phyloP scores from a whole-genome alignment of 2,113 vertebrate species.

The Pterocles gutturalis region DNA sequence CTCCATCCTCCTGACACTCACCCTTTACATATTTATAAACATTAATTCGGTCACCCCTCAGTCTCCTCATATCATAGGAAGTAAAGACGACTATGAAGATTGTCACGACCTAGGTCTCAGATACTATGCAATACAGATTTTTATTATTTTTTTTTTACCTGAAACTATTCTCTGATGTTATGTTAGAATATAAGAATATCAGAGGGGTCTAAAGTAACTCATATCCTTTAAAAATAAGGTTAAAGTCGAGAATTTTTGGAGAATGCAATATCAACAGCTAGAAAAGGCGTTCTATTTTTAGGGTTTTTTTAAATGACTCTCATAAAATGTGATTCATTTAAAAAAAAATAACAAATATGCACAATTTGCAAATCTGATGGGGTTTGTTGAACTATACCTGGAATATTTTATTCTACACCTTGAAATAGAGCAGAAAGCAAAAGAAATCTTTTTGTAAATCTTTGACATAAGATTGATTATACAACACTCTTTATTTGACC shows the following conservation, averaged over 20 bases:
- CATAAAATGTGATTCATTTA: neutral
- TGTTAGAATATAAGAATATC: neutral
- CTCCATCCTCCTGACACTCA: no score
- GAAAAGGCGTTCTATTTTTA: neutral
- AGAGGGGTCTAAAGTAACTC: neutral
- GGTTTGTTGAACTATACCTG: accelerated
- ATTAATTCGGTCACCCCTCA: no score
- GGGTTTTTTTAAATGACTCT: neutral
- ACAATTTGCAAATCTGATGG: neutral
- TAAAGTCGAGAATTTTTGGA: neutral
- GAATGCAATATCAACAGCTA: neutral
- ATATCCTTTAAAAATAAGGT: neutral
- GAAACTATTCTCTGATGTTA: neutral
- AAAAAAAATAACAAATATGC: neutral
- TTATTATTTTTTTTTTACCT: neutral
- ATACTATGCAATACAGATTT: neutral
- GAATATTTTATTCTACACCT: neutral
- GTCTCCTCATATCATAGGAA: neutral
- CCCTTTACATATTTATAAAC: no score
- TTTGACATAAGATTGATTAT: neutral
- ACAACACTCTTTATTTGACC: neutral
- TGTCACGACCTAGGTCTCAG: neutral
- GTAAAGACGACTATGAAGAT: neutral
- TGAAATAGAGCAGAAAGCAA: neutral
- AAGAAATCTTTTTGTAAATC: neutral